Conservation (phyloP, 2,113 vertebrate species). For the Geococcyx californianus region DNA sequence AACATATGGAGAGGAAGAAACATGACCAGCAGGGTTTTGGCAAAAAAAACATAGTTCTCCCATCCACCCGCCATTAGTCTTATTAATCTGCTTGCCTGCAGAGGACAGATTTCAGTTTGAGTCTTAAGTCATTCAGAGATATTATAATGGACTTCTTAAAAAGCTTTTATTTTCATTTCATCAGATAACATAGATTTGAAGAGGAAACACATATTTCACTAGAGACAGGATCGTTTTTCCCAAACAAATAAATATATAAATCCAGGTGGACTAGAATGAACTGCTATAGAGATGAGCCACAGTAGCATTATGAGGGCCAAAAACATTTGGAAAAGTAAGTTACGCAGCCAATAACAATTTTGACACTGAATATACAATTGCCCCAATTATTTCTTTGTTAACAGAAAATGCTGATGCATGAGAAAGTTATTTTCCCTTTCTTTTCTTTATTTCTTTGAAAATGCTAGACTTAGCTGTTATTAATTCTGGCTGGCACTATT, state of each 20-base stretch:
- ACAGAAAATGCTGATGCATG: slow-evolving; percentile 2
- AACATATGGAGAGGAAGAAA: slow-evolving; percentile 53
- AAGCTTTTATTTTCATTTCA: slow-evolving; percentile 40
- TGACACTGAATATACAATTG: slow-evolving; percentile 5
- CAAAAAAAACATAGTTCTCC: background rate
- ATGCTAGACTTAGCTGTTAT: background rate
- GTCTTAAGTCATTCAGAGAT: slow-evolving; percentile 9
- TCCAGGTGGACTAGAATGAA: slow-evolving; percentile 18
- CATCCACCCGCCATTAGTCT: background rate
- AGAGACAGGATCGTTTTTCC: background rate
- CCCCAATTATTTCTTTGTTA: background rate
- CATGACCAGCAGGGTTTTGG: background rate
- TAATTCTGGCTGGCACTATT: background rate
- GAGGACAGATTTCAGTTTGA: background rate
- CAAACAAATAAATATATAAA: slow-evolving; percentile 23
- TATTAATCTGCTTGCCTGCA: slow-evolving; percentile 13
- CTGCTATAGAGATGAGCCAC: background rate
- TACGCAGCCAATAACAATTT: slow-evolving; percentile 17
- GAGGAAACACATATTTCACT: slow-evolving; percentile 21
- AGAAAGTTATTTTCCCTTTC: background rate
- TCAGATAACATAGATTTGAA: slow-evolving; percentile 13
- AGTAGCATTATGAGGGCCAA: background rate
- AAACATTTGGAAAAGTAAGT: slow-evolving; percentile 9
- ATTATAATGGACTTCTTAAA: slow-evolving; percentile 19
- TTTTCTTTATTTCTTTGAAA: background rate